Percentiles rank a stretch among this genome's conserved stretches.
phyloP scores from a whole-genome alignment of 2,888 invertebrate genomes.

The Prenolepis imparis region DNA sequence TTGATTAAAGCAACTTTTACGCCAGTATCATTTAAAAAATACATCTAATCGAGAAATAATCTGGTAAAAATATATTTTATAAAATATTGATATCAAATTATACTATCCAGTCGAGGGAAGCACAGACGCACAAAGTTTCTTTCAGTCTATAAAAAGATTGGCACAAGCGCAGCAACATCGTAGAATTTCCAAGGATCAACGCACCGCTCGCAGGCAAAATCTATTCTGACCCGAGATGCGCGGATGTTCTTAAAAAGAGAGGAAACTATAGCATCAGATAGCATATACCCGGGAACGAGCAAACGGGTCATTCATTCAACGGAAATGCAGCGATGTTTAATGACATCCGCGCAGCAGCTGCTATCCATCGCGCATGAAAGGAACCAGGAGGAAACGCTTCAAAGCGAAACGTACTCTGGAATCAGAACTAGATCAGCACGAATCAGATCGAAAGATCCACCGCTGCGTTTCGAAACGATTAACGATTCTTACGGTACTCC shows the following conservation, averaged over 20 bases:
- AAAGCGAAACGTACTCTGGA: constrained; percentile 2
- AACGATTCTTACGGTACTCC: constrained; percentile 46
- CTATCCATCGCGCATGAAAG: constrained; percentile 47
- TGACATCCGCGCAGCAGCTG: constrained; percentile 38
- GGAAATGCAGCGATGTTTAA: constrained; percentile 43
- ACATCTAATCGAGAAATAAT: not conserved
- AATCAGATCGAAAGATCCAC: constrained; percentile 39
- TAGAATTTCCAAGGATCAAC: constrained; percentile 8
- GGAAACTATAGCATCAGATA: not conserved
- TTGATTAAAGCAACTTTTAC: not conserved
- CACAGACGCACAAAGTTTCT: not conserved
- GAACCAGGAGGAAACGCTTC: constrained; percentile 7
- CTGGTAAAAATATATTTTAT: not conserved
- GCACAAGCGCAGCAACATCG: not conserved
- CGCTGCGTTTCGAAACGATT: constrained; percentile 50
- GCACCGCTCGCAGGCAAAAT: not conserved
- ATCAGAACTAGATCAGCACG: not conserved
- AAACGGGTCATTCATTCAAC: constrained; percentile 42
- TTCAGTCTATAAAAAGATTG: constrained; percentile 4
- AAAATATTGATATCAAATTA: constrained; percentile 5
- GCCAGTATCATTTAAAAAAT: not conserved
- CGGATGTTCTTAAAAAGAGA: not conserved
- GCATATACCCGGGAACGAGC: not conserved
- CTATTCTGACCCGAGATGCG: constrained; percentile 6
- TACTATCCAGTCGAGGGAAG: not conserved